A percentile compares a stretch with the other conserved stretches of the same genome.
These are phyloP conservation scores for Pseudomyrmex gracilis DNA, from an alignment of 1,140 invertebrate species.

Conservation along the genomic window DNA sequence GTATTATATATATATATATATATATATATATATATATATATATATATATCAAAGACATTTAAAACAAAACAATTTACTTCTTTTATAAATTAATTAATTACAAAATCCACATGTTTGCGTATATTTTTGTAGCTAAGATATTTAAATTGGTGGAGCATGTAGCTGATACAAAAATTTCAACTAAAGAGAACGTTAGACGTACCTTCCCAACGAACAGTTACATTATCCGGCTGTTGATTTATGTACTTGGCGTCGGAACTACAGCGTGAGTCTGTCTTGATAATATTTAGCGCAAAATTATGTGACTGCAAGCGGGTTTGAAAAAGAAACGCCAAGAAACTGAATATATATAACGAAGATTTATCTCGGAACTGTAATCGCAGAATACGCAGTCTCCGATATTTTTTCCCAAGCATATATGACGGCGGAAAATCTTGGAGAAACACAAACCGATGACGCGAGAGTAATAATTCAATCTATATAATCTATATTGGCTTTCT, in stretches of 20 bases:
- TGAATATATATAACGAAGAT: constrained; percentile 27
- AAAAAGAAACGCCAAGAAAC: background rate
- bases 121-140: background rate
- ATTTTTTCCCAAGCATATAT: constrained; percentile 11
- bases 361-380: constrained; percentile 3
- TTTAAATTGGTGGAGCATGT: too few relatives aligned
- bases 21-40: too few relatives aligned
- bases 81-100: background rate
- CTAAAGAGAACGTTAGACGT: too few relatives aligned
- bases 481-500: background rate
- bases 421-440: background rate
- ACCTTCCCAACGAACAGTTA: too few relatives aligned
- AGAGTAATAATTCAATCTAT: constrained; percentile 18
- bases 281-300: constrained; percentile 3
- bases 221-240: too few relatives aligned
- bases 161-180: too few relatives aligned
- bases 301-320: background rate
- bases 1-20: too few relatives aligned
- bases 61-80: background rate
- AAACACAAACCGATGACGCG: background rate
- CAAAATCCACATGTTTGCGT: background rate
- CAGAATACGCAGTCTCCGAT: constrained; percentile 10
- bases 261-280: too few relatives aligned
- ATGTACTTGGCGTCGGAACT: too few relatives aligned
- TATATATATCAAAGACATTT: too few relatives aligned